phyloP scores from a whole-genome alignment of 1,140 invertebrate genomes.

The Lamellibrachia luymesi region DNA sequence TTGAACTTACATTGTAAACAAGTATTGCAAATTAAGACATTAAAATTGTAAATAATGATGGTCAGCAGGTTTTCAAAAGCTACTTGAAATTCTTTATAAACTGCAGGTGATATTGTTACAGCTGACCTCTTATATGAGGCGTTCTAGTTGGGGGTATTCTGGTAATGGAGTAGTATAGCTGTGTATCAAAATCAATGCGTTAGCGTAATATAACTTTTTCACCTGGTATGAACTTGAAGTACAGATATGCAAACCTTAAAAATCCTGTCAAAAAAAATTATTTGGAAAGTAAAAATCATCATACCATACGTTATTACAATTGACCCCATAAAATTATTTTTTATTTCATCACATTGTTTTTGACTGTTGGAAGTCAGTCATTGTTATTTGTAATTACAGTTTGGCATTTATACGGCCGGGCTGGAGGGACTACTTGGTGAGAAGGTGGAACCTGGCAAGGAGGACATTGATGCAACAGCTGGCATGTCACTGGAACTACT shows the following conservation, averaged over 20 bases:
- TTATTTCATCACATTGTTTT: conserved; percentile 3
- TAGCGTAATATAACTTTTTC: too few species aligned
- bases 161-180: too few species aligned
- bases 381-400: conserved; percentile 55
- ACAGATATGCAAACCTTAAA: too few species aligned
- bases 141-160: too few species aligned
- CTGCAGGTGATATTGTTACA: neutral
- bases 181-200: too few species aligned
- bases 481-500: conserved; percentile 81
- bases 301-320: neutral
- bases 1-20: too few species aligned
- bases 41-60: neutral
- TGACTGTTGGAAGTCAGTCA: neutral
- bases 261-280: too few species aligned
- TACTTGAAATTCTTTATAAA: neutral
- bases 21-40: neutral
- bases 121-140: neutral
- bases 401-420: conserved; percentile 80
- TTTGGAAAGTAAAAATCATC: neutral
- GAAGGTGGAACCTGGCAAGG: conserved; percentile 33
- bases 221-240: too few species aligned
- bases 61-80: neutral
- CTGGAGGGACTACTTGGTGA: conserved; percentile 64
- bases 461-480: conserved; percentile 65
- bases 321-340: neutral